phyloP scores from a whole-genome alignment of 2,888 invertebrate genomes.

The Tuta absoluta region DNA sequence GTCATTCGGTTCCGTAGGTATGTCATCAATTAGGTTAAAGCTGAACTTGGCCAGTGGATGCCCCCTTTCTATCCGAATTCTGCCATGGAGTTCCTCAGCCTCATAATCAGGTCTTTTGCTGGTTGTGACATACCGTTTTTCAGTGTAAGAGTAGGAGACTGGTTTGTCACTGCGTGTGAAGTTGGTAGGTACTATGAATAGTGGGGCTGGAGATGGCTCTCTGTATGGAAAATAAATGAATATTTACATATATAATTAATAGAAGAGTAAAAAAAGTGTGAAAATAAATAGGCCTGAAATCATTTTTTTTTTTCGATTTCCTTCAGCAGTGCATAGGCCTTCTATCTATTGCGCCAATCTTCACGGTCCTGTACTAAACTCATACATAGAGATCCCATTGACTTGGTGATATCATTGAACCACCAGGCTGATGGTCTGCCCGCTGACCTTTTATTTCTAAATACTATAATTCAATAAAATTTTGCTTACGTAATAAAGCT shows the following conservation, averaged over 20 bases:
- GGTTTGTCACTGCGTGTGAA: conserved; percentile 89
- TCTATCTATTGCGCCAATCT: too few species aligned
- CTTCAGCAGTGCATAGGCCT: too few species aligned
- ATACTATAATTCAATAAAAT: neutral
- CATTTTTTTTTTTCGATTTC: too few species aligned
- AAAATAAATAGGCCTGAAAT: too few species aligned
- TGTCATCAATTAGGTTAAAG: conserved; percentile 82
- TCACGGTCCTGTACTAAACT: too few species aligned
- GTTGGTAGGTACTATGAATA: conserved; percentile 87
- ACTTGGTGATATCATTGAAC: too few species aligned
- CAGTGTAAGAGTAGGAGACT: conserved; percentile 62
- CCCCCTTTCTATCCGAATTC: conserved; percentile 53
- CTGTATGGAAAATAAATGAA: conserved; percentile 43
- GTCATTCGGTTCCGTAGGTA: conserved; percentile 84
- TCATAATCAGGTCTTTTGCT: conserved; percentile 45
- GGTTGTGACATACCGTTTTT: conserved; percentile 52
- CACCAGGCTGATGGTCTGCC: too few species aligned
- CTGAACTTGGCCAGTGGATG: conserved; percentile 81
- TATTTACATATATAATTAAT: too few species aligned
- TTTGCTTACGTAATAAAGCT: conserved; percentile 59
- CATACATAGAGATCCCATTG: too few species aligned
- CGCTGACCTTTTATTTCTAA: too few species aligned
- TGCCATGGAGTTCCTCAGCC: conserved; percentile 58
- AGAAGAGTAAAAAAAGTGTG: too few species aligned
- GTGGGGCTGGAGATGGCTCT: conserved; percentile 75